Percentiles rank a stretch among this genome's conserved stretches.
phyloP scores from a whole-genome alignment of 1,140 invertebrate species.

The Bombyx mandarina region DNA sequence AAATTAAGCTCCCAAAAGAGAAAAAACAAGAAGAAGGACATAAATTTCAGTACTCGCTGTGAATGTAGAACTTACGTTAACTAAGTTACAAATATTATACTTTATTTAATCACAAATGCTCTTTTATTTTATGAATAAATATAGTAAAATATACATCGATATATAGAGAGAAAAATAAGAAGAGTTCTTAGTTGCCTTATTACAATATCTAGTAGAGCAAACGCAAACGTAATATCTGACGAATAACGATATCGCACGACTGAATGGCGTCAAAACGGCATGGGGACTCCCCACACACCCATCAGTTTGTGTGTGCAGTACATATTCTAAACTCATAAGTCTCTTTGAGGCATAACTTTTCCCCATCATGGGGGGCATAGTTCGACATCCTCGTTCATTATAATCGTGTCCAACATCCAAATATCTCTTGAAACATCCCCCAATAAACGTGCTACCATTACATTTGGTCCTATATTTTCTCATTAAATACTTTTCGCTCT shows the following conservation, averaged over 20 bases:
- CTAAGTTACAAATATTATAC: background rate
- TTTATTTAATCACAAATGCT: constrained; percentile 2
- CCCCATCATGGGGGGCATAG: constrained; percentile 9
- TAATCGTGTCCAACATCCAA: constrained; percentile 17
- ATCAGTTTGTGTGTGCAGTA: constrained; percentile 2
- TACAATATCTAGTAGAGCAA: constrained; percentile 10
- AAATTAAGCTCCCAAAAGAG: constrained; percentile 40
- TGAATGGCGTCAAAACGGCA: constrained; percentile 18
- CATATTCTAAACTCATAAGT: constrained; percentile 10
- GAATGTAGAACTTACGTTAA: constrained; percentile 9
- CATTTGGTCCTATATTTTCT: constrained; percentile 8
- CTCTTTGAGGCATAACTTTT: constrained; percentile 9
- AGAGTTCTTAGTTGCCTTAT: constrained; percentile 1
- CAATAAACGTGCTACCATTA: background rate
- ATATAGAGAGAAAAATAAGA: constrained; percentile 7
- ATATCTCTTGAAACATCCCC: constrained; percentile 22
- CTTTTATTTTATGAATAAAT: too few species aligned
- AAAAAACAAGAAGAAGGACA: constrained; percentile 45
- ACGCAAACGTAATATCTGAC: constrained; percentile 20
- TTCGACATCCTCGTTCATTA: constrained; percentile 21
- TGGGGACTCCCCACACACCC: constrained; percentile 16
- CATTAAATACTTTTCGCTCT: background rate
- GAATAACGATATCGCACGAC: constrained; percentile 14
- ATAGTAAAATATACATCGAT: constrained; percentile 12
- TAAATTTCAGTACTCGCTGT: constrained; percentile 61